Base-by-base conservation (phyloP, 2,797 vertebrate genomes). In the Atherinosoma microstoma region DNA sequence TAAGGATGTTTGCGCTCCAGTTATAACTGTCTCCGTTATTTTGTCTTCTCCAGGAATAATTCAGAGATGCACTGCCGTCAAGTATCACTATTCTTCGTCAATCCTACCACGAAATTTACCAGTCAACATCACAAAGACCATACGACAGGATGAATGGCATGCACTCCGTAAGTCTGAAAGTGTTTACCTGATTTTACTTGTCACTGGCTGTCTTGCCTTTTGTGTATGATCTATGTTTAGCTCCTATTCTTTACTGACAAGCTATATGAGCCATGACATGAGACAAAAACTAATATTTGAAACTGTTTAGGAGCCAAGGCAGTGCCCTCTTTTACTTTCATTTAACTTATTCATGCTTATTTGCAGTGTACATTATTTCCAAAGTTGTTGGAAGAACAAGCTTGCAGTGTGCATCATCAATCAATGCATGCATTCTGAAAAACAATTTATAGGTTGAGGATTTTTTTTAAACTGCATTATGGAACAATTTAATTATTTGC, bases 71-170 rank as follows among this genome's bases (percentile, higher is more conserved):
- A 96, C 91, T 47, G 92, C 96, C 62, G 95, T 98, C 79, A 97
- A 96, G 86, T 98, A 98, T 85, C 97, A 98, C 93, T 98, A 98
- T 93, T 96, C 97, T 65, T 98, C 97, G n/a, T 97, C 96, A 78
- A 94, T 96, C 65, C 94, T 98, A 72, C 97, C 97, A 42, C 91
- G 95, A 79, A 97, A 98, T 88, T 84, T 98, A 64, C 96, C 96
- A 15, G 63, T 95, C 88, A 97, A 97, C 91, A 95, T 97, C 89
- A 97, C 96, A 58, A 97, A 97, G 93, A 97, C 96, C 76, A 98
- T 98, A 87, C 96, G 96, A 8, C 97, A 98, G 91, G 97, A 98
- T 16, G 97, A 98, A 85, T 98, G 97, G 97, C 97, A 98, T 0
- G 96, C 97, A 0, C 96, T 98, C 68, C 97, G 97, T 98, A 92